These are phyloP conservation scores for Thera obeliscata DNA, from an alignment of 2,888 invertebrate species.

Conservation along the genomic window DNA sequence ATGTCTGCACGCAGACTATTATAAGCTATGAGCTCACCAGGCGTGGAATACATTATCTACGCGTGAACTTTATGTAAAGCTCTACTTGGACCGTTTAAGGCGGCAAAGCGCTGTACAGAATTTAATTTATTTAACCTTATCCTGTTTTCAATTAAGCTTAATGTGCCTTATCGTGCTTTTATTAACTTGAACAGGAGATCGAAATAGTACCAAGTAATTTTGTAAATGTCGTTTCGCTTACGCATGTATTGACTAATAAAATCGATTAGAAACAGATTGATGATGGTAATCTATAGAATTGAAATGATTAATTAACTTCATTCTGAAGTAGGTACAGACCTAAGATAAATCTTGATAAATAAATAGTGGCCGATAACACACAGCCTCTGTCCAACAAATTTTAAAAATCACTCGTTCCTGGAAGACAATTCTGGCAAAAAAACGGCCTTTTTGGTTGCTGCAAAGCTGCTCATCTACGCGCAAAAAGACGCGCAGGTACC, in stretches of 20 bases:
- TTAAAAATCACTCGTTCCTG: too few relatives aligned
- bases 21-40: conserved; percentile 78
- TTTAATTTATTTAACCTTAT: conserved; percentile 56
- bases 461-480: too few relatives aligned
- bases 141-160: conserved; percentile 60
- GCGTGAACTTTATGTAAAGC: conserved; percentile 76
- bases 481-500: too few relatives aligned
- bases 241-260: conserved; percentile 10
- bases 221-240: conserved; percentile 34
- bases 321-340: background rate
- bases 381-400: too few relatives aligned
- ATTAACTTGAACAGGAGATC: conserved; percentile 49
- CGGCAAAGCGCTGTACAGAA: conserved; percentile 51
- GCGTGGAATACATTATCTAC: conserved; percentile 81
- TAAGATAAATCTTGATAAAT: too few relatives aligned
- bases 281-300: conserved; percentile 10
- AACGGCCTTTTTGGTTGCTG: too few relatives aligned
- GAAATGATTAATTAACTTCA: background rate
- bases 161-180: conserved; percentile 50
- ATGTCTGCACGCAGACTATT: conserved; percentile 65
- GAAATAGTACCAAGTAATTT: conserved; percentile 34
- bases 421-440: too few relatives aligned
- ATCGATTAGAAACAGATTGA: conserved; percentile 17
- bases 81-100: conserved; percentile 55
- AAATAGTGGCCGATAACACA: too few relatives aligned